Percentiles rank a stretch among this genome's conserved stretches.
Conservation (phyloP, 2,113 vertebrate species). For the Natator depressus region DNA sequence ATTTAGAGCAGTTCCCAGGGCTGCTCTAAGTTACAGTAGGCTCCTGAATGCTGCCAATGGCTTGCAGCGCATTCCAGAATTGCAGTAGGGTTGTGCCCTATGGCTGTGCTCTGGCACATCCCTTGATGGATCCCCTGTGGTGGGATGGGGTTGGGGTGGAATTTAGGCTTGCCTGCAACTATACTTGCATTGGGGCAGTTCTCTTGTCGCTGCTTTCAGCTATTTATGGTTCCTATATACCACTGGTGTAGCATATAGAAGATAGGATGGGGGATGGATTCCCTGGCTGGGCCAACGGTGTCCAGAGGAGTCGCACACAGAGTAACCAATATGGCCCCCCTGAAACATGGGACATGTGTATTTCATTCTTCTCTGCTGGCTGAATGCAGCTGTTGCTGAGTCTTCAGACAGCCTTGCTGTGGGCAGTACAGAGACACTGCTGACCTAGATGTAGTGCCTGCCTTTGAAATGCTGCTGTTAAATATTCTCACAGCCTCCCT, state of each 20-base stretch:
- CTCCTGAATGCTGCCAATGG: not conserved
- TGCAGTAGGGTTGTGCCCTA: not conserved
- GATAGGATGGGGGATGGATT: not conserved
- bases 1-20: not conserved
- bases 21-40: too few species aligned
- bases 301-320: not conserved
- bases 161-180: not conserved
- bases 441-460: not conserved
- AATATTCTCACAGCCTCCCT: not conserved
- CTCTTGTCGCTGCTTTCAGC: not conserved
- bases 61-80: not conserved
- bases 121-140: not conserved
- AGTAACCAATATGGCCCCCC: not conserved
- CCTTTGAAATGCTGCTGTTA: accelerated
- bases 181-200: accelerated
- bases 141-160: accelerated
- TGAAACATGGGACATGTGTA: not conserved
- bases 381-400: not conserved
- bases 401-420: not conserved
- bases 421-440: not conserved
- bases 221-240: not conserved
- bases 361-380: not conserved
- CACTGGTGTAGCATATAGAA: not conserved
- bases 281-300: not conserved
- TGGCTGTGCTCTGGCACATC: not conserved